Conservation (phyloP, 2,888 invertebrate species). For the Teleogryllus oceanicus region DNA sequence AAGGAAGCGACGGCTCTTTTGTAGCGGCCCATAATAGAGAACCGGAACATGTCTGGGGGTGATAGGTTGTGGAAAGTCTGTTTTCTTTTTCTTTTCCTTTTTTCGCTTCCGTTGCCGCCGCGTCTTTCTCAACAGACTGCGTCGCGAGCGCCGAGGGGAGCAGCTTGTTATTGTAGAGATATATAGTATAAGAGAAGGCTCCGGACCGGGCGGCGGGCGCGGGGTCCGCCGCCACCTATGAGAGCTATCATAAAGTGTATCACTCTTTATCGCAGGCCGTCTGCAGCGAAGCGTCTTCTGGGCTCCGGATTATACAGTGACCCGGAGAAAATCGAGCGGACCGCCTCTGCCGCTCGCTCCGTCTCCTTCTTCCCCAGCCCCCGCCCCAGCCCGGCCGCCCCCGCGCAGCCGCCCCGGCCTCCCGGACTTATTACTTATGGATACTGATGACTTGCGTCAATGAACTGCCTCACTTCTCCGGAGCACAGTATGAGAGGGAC, state of each 20-base stretch:
- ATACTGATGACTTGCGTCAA: constrained; percentile 40
- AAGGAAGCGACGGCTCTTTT: constrained; percentile 6
- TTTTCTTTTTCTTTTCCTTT: neutral
- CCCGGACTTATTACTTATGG: constrained; percentile 39
- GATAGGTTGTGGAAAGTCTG: constrained; percentile 10
- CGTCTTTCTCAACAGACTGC: constrained; percentile 5
- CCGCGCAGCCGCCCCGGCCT: constrained; percentile 39
- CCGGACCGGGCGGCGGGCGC: neutral
- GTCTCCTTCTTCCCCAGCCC: constrained; percentile 40
- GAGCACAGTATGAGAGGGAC: neutral
- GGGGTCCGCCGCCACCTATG: neutral
- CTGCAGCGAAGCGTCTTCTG: constrained; percentile 1
- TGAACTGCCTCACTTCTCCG: constrained; percentile 34
- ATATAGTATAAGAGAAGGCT: neutral
- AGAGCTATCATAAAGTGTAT: constrained; percentile 18
- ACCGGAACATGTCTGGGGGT: constrained; percentile 10
- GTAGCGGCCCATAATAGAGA: constrained; percentile 7
- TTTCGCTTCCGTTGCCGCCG: neutral
- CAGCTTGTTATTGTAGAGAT: constrained; percentile 9
- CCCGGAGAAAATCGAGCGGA: constrained; percentile 11
- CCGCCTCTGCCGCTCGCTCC: constrained; percentile 31
- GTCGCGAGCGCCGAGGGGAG: neutral
- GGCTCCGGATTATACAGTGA: constrained; percentile 18
- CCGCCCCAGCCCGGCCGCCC: constrained; percentile 27
- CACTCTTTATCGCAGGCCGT: constrained; percentile 18